Evolutionary conservation across 2,113 vertebrate species (phyloP), one percentile per base, ranked within the genome.

Genomic region (Apeltes quadracus): DNA sequence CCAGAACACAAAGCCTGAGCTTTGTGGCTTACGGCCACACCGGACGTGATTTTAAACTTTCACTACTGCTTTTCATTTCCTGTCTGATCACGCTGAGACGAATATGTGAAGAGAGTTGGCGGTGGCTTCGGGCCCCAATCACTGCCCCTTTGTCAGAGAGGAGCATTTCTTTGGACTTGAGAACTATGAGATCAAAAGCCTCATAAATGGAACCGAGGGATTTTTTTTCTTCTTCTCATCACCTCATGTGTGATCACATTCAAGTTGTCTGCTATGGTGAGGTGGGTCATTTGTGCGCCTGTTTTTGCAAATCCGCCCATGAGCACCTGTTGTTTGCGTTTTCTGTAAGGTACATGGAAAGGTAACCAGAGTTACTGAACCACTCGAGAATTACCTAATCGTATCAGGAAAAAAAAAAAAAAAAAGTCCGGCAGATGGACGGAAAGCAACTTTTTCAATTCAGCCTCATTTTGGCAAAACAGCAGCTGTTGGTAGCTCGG

Each of bases 141-240:
- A 81, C 81, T 4, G 9, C 65, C 71, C 70, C 67, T 85, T 84
- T 89, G 82, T 89, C 36, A 34, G 61, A 65, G 53, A 59, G 48
- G 39, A 69, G 39, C 77, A 72, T 63, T 64, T 63, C 81, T 76
- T 15, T 36, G 6, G 18, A 56, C 81, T 83, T 74, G 61, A 62
- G 53, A 80, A 83, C 20, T 66, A 82, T 32, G 41, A 88, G 87
- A 90, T 91, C 84, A 91, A 92, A 92, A 90, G 84, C 83, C 16
- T 25, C 68, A 59, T 54, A 66, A 84, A 84, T 75, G 80, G 56
- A 69, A 85, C 71, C 71, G 89, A 72, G 44, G 20, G 66, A 80
- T 76, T 71, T 61, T 64, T 78, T 71, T 61, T 64, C n/a, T n/a
- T n/a, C n/a, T 56, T 75, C 62, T 80, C 71, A 78, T 81, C 78